phyloP scores from a whole-genome alignment of 2,797 vertebrate species.

The Ceryle rudis region DNA sequence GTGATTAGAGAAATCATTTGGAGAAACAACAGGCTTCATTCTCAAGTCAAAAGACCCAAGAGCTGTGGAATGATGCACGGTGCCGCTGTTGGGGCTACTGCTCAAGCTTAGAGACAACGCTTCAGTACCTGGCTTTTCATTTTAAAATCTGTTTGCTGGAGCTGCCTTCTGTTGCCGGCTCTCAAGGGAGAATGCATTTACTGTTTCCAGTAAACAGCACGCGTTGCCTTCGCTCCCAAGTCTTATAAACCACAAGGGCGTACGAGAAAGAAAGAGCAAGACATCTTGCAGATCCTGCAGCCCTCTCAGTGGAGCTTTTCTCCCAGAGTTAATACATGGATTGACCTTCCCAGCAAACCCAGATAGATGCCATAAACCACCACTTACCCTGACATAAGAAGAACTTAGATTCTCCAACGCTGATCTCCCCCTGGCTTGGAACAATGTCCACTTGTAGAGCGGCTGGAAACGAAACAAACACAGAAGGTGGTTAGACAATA shows the following conservation, averaged over 20 bases:
- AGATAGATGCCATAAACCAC: not conserved
- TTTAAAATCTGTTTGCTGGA: not conserved
- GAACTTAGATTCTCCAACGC: slow-evolving; percentile 97
- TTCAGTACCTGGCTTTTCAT: not conserved
- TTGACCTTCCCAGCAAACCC: not conserved
- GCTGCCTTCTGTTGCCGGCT: not conserved
- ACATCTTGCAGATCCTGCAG: not conserved
- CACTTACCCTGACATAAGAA: slow-evolving; percentile 95
- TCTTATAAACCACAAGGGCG: not conserved
- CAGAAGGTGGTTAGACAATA: not conserved
- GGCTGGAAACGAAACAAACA: slow-evolving; percentile 75
- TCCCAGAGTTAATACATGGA: not conserved
- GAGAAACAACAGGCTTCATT: not conserved
- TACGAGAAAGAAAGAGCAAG: not conserved
- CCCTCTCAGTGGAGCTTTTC: not conserved
- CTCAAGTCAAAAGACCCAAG: not conserved
- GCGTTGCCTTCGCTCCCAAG: not conserved
- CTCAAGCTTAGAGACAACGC: not conserved
- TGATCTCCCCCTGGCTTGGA: slow-evolving; percentile 94
- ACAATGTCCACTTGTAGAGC: slow-evolving; percentile 95
- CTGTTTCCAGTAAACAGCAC: not conserved
- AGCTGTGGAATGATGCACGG: not conserved
- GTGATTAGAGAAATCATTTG: not conserved
- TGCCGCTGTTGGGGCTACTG: not conserved
- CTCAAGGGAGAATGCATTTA: not conserved